These are phyloP conservation scores for Hippocampus kuda DNA, from an alignment of 2,797 vertebrate genomes.

Conservation along the genomic window DNA sequence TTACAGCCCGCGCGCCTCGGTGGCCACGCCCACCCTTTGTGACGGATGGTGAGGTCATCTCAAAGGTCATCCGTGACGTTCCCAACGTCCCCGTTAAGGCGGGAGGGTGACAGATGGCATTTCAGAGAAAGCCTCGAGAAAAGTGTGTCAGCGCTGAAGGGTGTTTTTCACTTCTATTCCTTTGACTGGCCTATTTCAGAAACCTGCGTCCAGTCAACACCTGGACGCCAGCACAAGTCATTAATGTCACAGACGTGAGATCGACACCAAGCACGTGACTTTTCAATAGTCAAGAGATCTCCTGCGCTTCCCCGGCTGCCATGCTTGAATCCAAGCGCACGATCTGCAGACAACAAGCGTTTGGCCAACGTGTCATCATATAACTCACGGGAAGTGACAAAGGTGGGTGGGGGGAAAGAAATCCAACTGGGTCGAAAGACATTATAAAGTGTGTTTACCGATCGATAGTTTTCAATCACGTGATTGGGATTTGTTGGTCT, in stretches of 20 bases:
- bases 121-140: constrained; percentile 50
- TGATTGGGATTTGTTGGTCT: too few species aligned
- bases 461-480: too few species aligned
- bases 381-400: background rate
- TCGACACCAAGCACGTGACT: background rate
- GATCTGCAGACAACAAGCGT: too few species aligned
- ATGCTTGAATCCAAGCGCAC: too few species aligned
- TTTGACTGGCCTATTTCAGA: constrained; percentile 16
- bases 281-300: background rate
- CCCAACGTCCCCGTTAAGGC: constrained; percentile 42
- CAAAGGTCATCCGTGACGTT: constrained; percentile 54
- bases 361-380: too few species aligned
- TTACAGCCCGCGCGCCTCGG: constrained; percentile 30
- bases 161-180: constrained; percentile 12
- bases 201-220: constrained; percentile 1
- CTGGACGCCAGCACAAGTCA: background rate
- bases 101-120: constrained; percentile 56
- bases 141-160: constrained; percentile 36
- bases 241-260: background rate
- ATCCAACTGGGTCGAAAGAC: too few species aligned
- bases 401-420: too few species aligned
- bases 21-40: constrained; percentile 29
- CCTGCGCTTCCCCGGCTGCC: background rate
- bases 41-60: constrained; percentile 62
- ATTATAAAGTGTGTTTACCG: too few species aligned